Conservation (phyloP, 1,140 invertebrate genomes). For the Heliothis subflexa region DNA sequence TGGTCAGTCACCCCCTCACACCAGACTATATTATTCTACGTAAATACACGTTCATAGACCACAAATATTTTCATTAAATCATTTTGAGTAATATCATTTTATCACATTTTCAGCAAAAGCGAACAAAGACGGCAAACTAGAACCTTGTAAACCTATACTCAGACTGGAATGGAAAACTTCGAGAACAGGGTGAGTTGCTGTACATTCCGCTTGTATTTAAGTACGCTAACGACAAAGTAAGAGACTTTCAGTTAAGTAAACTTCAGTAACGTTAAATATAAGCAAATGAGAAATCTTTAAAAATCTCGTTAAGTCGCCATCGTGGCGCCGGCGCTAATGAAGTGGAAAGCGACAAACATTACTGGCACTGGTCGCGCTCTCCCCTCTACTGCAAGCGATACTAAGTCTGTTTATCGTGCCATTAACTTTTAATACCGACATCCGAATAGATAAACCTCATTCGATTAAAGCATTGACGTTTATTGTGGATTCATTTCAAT, state of each 20-base stretch:
- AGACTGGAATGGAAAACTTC: conserved; percentile 98
- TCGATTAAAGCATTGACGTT: not conserved
- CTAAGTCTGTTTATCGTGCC: not conserved
- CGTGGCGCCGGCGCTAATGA: not conserved
- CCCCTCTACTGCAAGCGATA: not conserved
- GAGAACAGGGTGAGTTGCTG: conserved; percentile 91
- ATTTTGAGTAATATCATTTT: not conserved
- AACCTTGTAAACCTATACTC: conserved; percentile 96
- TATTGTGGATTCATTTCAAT: not conserved
- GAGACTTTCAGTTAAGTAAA: not conserved
- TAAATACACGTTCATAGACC: not conserved
- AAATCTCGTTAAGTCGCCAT: not conserved
- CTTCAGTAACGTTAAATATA: not conserved
- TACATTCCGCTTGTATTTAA: not conserved
- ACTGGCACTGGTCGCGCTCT: conserved; percentile 4
- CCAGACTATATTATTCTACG: not conserved
- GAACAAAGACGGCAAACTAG: conserved; percentile 94
- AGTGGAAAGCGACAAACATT: not conserved
- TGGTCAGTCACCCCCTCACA: conserved; percentile 87
- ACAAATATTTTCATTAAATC: too few relatives aligned
- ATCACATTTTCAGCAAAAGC: conserved; percentile 90
- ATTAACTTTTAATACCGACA: conserved; percentile 5
- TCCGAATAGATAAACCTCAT: conserved; percentile 1
- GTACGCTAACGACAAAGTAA: not conserved
- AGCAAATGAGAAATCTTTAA: not conserved